Conservation (phyloP, 1,140 invertebrate genomes). For the Bombus balteatus region DNA sequence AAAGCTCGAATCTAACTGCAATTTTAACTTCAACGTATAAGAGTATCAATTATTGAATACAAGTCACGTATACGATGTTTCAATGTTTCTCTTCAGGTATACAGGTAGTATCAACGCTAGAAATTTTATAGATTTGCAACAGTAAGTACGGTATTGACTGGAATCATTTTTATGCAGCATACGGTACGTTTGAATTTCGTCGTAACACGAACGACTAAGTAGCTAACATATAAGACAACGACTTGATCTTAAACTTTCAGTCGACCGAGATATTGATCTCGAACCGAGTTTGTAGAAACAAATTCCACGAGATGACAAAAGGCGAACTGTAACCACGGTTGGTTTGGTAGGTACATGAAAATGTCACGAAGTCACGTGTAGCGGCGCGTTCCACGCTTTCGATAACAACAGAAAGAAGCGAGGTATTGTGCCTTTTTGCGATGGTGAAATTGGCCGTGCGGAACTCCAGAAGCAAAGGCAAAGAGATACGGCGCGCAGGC, state of each 20-base stretch:
- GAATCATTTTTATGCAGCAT: too few species aligned
- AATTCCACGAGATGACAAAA: background rate
- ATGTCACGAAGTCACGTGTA: slow-evolving; percentile 26
- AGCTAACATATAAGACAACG: background rate
- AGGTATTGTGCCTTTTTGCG: slow-evolving; percentile 58
- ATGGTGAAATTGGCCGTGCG: slow-evolving; percentile 68
- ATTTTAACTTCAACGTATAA: too few species aligned
- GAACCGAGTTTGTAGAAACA: background rate
- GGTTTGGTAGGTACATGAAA: background rate
- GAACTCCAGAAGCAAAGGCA: slow-evolving; percentile 47
- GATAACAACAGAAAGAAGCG: slow-evolving; percentile 29
- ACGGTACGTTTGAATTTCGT: too few species aligned
- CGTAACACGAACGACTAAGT: too few species aligned
- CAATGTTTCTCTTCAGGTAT: too few species aligned
- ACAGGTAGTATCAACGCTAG: too few species aligned
- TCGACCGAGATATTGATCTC: too few species aligned
- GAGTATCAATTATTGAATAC: too few species aligned
- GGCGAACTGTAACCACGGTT: background rate
- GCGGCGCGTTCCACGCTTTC: background rate
- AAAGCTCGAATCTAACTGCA: too few species aligned
- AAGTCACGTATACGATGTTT: too few species aligned
- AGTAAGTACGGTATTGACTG: too few species aligned
- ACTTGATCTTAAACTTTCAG: background rate
- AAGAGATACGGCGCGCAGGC: slow-evolving; percentile 43
- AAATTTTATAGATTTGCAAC: too few species aligned